Percentiles rank a stretch among this genome's conserved stretches.
These are phyloP conservation scores for Pecten maximus DNA, from an alignment of 2,888 invertebrate species.

Conservation along the genomic window DNA sequence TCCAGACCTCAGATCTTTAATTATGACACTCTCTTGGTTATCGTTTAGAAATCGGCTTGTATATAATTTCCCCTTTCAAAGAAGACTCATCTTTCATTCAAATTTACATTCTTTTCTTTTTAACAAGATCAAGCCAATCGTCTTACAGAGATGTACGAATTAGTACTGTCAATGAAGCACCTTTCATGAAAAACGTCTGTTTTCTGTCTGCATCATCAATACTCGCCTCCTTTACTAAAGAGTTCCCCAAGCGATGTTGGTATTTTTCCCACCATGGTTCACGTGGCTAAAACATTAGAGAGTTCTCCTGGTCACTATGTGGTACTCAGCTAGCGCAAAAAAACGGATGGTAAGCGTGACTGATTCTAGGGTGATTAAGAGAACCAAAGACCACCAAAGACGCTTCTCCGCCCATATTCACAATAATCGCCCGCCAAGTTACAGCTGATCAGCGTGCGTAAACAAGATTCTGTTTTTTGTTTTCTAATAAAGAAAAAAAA, in stretches of 20 bases:
- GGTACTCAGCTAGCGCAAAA: constrained; percentile 10
- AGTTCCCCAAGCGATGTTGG: background rate
- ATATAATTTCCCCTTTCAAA: background rate
- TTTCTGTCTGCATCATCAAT: constrained; percentile 19
- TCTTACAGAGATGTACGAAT: background rate
- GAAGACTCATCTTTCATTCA: constrained; percentile 12
- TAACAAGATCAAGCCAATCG: constrained; percentile 1
- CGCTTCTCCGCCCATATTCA: background rate
- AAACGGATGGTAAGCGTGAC: constrained; percentile 27
- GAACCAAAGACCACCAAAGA: constrained; percentile 1
- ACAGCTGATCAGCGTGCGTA: background rate
- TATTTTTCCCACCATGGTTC: constrained; percentile 30
- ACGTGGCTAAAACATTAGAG: constrained; percentile 27
- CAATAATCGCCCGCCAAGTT: background rate
- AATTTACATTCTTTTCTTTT: constrained; percentile 10
- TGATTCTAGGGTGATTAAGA: constrained; percentile 6
- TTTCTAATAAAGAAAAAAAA: constrained; percentile 19
- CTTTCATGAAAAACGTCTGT: background rate
- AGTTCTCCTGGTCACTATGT: constrained; percentile 33
- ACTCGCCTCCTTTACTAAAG: background rate
- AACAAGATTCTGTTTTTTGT: background rate
- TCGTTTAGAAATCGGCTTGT: background rate
- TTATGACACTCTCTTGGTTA: constrained; percentile 10
- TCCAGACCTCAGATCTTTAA: background rate
- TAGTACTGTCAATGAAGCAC: background rate